Evolutionary conservation across 2,888 invertebrate genomes (phyloP), one percentile per base, ranked within the genome.

Genomic region (Rhingia rostrata): DNA sequence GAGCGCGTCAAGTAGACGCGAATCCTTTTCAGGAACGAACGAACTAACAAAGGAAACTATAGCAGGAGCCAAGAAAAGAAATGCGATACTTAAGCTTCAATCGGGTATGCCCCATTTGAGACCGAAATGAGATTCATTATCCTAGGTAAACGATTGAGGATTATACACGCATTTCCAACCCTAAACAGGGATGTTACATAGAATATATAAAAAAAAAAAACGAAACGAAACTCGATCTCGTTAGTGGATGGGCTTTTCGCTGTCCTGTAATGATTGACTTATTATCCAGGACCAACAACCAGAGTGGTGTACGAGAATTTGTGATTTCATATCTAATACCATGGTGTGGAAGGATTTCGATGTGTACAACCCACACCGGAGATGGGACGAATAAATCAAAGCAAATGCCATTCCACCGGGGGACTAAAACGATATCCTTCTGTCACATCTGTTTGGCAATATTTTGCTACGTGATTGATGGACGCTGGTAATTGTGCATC

Each of bases 71-170:
- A 39, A 39, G n/a, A 66, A 60, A 51, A 22, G 43, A 41, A 54
- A 66, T 51, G 30, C 41, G 35, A 10, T 14, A 22, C 22, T n/a
- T n/a, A 56, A 54, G 64, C 43, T 54, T 39, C 54, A 74, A 80
- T 75, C 63, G 51, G 49, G 49, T 45, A 45, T 56, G 61, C 32
- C 61, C 69, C 56, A 63, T 64, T 75, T 53, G 45, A 69, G 75
- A 12, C n/a, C 9, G 45, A 64, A 69, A 70, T 75, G 61, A 58
- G 30, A 9, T 45, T 22, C 35, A 69, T 75, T 69, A 69, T 69
- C 56, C 7, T 54, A 35, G 79, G 53, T 60, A 60, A 72, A 51
- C 39, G 43, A 58, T 43, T 56, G 37, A 22, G 73, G 51, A 66
- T 79, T 60, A 39, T 14, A 61, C 33, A 63, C 53, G 53, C 63